Evolutionary conservation across 2,888 invertebrate species (phyloP), one percentile per base, ranked within the genome.

Genomic region (Seira ritae): DNA sequence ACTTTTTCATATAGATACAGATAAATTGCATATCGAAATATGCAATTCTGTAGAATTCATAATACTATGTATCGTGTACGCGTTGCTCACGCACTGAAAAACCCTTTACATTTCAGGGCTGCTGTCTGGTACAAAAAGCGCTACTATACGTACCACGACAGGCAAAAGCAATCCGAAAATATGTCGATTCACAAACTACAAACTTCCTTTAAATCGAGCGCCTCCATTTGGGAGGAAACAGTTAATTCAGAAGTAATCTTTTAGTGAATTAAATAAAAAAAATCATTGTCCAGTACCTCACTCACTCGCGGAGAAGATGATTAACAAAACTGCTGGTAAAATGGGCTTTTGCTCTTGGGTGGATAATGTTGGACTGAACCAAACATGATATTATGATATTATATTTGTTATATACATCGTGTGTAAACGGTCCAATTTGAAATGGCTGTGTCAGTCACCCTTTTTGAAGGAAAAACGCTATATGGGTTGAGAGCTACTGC

Each of bases 71-170:
- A 50, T n/a, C 50, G 12, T 50, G 50, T 50, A 12, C 17, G 50
- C 12, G 50, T 50, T n/a, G n/a, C n/a, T 12, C 50, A 50, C 50
- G 50, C 50, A 50, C 50, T 50, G 50, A 50, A 50, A 50, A 50
- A 50, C 50, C 50, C 31, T 31, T 31, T 31, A 31, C 31, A 31
- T 31, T 31, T 4, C 12, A 2, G 50, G 50, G 6, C 50, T 50
- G n/a, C n/a, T n/a, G n/a, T n/a, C n/a, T n/a, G n/a, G n/a, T n/a
- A n/a, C n/a, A n/a, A n/a, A n/a, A 50, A 12, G 12, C 50, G 1
- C 17, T 2, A 50, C 50, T 42, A 4, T 42, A 8, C 12, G 4
- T 4, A n/a, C 17, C 50, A 50, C 50, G 3, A 15, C 50, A 50
- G 50, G 2, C 12, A 50, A 50, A 12, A 1, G 17, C 50, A 3